A percentile compares a stretch with the other conserved stretches of the same genome.
Conservation (phyloP, 1,140 invertebrate species). For the Periplaneta americana region DNA sequence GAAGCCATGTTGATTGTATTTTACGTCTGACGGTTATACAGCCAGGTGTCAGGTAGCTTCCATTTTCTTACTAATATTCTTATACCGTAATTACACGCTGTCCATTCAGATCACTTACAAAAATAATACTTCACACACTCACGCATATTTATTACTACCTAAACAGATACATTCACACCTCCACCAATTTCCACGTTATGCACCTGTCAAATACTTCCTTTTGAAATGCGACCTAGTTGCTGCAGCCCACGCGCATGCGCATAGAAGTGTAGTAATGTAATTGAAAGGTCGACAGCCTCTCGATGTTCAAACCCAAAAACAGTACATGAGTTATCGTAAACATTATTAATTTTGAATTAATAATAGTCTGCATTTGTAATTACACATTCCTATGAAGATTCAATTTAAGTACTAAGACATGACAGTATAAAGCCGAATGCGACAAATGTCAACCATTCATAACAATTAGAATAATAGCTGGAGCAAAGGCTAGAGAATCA, state of each 20-base stretch:
- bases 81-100: neutral
- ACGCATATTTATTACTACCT: neutral
- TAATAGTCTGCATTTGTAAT: too few species aligned
- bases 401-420: too few species aligned
- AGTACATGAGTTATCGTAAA: neutral
- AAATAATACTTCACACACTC: neutral
- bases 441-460: too few species aligned
- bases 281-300: conserved; percentile 1
- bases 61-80: conserved; percentile 11
- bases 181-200: conserved; percentile 1
- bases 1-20: conserved; percentile 22
- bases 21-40: conserved; percentile 7
- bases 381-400: too few species aligned
- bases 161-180: neutral
- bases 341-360: too few species aligned
- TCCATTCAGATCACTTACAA: neutral
- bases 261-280: neutral
- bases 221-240: conserved; percentile 17
- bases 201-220: conserved; percentile 18
- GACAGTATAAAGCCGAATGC: too few species aligned
- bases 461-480: too few species aligned
- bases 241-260: conserved; percentile 15
- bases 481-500: too few species aligned
- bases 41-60: conserved; percentile 18
- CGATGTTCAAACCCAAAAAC: neutral